Conservation (phyloP, 2,113 vertebrate species). For the Raja brachyura region DNA sequence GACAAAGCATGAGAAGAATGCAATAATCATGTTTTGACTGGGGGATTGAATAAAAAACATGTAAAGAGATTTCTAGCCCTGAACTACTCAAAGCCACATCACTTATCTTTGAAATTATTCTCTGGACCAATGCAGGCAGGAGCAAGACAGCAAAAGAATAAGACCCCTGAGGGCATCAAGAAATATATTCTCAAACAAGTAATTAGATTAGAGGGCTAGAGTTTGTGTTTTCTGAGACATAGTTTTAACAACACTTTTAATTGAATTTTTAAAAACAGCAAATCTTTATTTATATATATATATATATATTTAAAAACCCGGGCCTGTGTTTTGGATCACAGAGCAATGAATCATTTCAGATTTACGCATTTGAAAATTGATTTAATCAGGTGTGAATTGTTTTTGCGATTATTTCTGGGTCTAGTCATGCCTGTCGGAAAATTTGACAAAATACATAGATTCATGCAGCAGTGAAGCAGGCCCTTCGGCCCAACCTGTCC, state of each 20-base stretch:
- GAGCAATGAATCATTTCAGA: too few relatives aligned
- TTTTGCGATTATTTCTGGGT: too few relatives aligned
- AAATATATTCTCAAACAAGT: background rate
- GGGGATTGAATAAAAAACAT: background rate
- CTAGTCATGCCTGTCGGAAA: too few relatives aligned
- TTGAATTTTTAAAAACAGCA: background rate
- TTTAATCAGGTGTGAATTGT: too few relatives aligned
- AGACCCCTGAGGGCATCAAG: background rate
- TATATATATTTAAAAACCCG: too few relatives aligned
- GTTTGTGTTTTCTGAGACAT: background rate
- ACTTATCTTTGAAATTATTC: background rate
- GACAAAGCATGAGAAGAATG: background rate
- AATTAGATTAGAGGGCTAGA: slow-evolving; percentile 8
- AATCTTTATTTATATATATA: background rate
- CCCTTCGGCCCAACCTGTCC: too few relatives aligned
- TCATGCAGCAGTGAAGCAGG: too few relatives aligned
- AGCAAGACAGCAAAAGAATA: background rate
- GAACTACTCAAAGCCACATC: background rate
- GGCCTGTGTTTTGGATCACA: too few relatives aligned
- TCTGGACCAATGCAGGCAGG: background rate
- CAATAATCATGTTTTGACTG: background rate
- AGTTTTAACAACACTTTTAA: slow-evolving; percentile 7
- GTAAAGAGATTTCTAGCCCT: slow-evolving; percentile 1
- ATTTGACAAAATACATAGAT: too few relatives aligned
- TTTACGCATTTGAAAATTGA: too few relatives aligned